Base-by-base conservation (phyloP, 1,140 invertebrate genomes). In the Ceratosolen solmsi region DNA sequence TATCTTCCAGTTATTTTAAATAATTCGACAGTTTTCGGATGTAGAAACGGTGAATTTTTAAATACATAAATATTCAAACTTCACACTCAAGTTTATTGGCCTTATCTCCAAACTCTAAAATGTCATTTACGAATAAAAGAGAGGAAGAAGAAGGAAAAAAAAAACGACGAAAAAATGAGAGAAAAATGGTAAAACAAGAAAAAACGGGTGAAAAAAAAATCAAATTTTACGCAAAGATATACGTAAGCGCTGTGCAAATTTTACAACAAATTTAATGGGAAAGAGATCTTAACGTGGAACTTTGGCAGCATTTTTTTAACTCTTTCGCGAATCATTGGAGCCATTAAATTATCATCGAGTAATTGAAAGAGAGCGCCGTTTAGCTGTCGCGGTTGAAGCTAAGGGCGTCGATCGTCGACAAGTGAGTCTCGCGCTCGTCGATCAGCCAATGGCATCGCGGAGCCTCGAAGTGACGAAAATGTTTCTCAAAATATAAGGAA, bases 1-100 rank as follows among this genome's bases (percentile, higher is more conserved):
- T 68, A 68, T 38, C 33, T 68, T 68, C 7, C 38, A 65, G 30
- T 36, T 65, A 65, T 65, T 36, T 65, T 33, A 36, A 65, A 36
- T 36, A 38, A 68, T 38, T 68, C 33, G 38, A 68, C 38, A n/a
- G 15, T 68, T 38, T 38, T 68, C 63, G 36, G 20, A 1, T 68
- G 11, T 36, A 38, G 63, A 38, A 68, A 38, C 22, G 17, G 36
- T 36, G 30, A 68, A 36, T 68, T 68, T 68, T 38, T 38, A 68
- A n/a, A 68, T 68, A n/a, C n/a, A n/a, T n/a, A n/a, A n/a, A n/a
- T n/a, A n/a, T n/a, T n/a, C n/a, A n/a, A n/a, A n/a, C n/a, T n/a
- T 68, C 15, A 68, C 22, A n/a, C 63, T n/a, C 4, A 22, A n/a
- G 63, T 68, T 68, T 33, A 68, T 13, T 65, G 63, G 3, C 20